phyloP scores from a whole-genome alignment of 35 echinoderm and acorn worm genomes.

The Heliocidaris tuberculata region DNA sequence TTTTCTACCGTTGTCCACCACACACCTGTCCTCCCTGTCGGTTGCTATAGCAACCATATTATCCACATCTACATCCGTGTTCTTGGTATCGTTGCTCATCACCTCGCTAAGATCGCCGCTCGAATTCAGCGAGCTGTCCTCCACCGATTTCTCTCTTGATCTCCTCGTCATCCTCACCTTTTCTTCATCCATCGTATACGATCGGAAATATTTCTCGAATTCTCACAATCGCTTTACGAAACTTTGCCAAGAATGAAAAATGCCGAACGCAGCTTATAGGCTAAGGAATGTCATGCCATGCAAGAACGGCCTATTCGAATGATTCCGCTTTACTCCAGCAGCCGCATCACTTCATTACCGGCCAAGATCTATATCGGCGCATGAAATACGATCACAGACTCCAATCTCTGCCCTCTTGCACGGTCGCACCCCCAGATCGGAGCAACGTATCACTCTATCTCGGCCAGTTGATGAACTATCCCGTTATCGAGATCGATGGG shows the following conservation, averaged over 20 bases:
- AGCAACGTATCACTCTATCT: not conserved
- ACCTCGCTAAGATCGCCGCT: slow-evolving; percentile 33
- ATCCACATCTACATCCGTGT: slow-evolving; percentile 36
- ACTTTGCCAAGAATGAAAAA: not conserved
- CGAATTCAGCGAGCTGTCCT: not conserved
- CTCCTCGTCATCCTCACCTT: slow-evolving; percentile 14
- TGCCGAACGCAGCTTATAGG: not conserved
- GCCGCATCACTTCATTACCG: not conserved
- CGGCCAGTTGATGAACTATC: slow-evolving; percentile 8
- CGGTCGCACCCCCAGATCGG: not conserved
- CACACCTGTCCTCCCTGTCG: not conserved
- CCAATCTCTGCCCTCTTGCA: not conserved
- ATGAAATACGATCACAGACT: not conserved
- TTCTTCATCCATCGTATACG: slow-evolving; percentile 9
- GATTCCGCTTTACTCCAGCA: not conserved
- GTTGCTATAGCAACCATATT: slow-evolving; percentile 39
- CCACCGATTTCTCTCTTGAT: not conserved
- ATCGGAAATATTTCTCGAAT: not conserved
- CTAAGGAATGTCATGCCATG: not conserved
- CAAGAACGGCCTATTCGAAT: not conserved
- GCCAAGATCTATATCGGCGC: not conserved
- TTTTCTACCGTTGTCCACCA: not conserved
- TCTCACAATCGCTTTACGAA: not conserved
- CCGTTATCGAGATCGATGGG: not conserved
- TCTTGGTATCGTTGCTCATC: slow-evolving; percentile 45